Evolutionary conservation across 2,113 vertebrate species (phyloP).

Genomic region (Plectropomus leopardus): DNA sequence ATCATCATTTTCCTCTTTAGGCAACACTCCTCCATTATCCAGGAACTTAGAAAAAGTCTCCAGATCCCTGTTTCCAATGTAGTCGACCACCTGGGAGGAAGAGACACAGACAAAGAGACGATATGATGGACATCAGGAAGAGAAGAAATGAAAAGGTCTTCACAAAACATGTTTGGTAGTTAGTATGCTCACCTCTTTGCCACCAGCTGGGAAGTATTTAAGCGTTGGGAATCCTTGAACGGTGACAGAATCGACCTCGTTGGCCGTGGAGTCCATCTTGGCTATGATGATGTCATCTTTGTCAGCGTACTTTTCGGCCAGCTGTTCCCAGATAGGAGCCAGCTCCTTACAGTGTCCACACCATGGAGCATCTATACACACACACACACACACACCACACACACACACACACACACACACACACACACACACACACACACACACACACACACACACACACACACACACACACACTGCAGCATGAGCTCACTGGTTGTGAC

Average conservation of each 20-base stretch:
- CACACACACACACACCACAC: no score
- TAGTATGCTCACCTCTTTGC: conserved; percentile 84
- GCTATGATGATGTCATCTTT: conserved; percentile 90
- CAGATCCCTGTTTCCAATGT: conserved; percentile 85
- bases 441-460: conserved; percentile 26
- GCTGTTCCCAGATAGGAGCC: conserved; percentile 89
- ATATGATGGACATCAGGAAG: background rate
- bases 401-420: no score
- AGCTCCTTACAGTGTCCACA: conserved; percentile 93
- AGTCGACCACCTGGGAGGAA: conserved; percentile 86
- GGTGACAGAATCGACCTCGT: conserved; percentile 88
- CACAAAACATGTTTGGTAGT: background rate
- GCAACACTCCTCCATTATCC: conserved; percentile 88
- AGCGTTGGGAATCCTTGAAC: conserved; percentile 89
- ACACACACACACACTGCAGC: background rate
- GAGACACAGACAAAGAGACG: background rate
- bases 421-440: no score
- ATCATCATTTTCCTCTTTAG: conserved; percentile 65
- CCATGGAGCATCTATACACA: conserved; percentile 96
- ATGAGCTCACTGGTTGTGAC: no score
- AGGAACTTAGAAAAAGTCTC: conserved; percentile 92
- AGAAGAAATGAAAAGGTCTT: background rate
- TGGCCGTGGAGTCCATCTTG: conserved; percentile 90
- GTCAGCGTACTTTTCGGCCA: conserved; percentile 91
- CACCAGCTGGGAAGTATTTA: conserved; percentile 91